Conservation (phyloP, 2,888 invertebrate species). For the Brachypalpus laphriformis region DNA sequence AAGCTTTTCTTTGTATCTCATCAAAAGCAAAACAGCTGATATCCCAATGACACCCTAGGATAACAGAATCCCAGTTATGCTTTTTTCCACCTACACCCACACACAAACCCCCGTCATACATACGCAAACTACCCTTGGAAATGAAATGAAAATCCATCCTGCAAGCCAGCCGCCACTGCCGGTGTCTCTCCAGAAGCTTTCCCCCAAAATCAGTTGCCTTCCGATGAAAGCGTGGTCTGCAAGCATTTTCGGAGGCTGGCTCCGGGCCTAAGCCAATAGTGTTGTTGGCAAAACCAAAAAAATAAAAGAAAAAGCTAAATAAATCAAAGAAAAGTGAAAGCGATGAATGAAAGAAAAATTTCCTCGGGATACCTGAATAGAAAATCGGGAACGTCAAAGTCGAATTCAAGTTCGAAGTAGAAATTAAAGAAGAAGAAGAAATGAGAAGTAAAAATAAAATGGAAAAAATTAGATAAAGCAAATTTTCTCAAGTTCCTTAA, state of each 20-base stretch:
- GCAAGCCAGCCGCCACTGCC: constrained; percentile 29
- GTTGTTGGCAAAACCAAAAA: constrained; percentile 7
- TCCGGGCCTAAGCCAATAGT: constrained; percentile 16
- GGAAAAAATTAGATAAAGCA: constrained; percentile 29
- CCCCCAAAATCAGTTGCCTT: constrained; percentile 65
- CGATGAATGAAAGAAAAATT: background rate
- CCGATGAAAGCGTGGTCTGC: constrained; percentile 64
- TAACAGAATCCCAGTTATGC: constrained; percentile 65
- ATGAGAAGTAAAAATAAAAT: constrained; percentile 4
- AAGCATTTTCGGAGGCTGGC: constrained; percentile 60
- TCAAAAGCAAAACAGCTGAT: constrained; percentile 53
- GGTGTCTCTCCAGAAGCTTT: constrained; percentile 43
- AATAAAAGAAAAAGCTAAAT: constrained; percentile 3
- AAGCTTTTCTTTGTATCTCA: constrained; percentile 37
- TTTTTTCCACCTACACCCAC: constrained; percentile 26
- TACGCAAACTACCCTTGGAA: constrained; percentile 50
- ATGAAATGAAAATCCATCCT: constrained; percentile 48
- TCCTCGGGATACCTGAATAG: constrained; percentile 3
- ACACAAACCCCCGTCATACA: background rate
- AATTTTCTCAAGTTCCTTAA: constrained; percentile 23
- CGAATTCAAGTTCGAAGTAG: background rate
- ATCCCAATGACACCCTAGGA: constrained; percentile 57
- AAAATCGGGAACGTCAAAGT: constrained; percentile 1
- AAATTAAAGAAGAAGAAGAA: background rate
- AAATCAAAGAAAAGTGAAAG: constrained; percentile 21